Conservation (phyloP, 2,797 vertebrate genomes). For the Arctocebus calabarensis region DNA sequence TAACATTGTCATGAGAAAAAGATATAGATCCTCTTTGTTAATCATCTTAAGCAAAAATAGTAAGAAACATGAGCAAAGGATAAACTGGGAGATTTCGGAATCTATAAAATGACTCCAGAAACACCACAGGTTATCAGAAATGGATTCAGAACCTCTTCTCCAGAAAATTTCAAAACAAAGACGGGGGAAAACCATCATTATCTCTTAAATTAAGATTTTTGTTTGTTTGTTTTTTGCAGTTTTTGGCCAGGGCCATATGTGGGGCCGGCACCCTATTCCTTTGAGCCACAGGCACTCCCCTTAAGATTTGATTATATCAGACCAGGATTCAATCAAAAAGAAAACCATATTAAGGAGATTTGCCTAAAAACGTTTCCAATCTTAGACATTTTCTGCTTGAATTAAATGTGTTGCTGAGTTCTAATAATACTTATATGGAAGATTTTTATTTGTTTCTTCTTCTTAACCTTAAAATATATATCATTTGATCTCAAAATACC, state of each 20-base stretch:
- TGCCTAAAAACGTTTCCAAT: not conserved
- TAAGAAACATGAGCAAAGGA: not conserved
- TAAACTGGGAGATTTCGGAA: not conserved
- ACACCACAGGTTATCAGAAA: not conserved
- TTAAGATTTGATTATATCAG: not conserved
- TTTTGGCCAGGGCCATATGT: no score
- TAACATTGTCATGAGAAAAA: not conserved
- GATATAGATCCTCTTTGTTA: not conserved
- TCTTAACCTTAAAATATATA: not conserved
- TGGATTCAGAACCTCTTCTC: not conserved
- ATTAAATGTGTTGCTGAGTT: not conserved
- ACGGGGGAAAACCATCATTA: not conserved
- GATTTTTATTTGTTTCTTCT: not conserved
- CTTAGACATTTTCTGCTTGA: not conserved
- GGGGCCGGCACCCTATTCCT: no score
- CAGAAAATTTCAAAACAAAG: not conserved
- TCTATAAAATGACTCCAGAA: not conserved
- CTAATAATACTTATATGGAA: not conserved
- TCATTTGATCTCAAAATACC: slow-evolving; percentile 36
- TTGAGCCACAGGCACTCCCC: no score
- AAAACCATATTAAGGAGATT: not conserved
- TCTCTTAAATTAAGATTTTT: not conserved
- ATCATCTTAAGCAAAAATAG: slow-evolving; percentile 6
- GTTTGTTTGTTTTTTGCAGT: no score
- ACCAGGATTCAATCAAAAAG: not conserved